Base-by-base conservation (phyloP, 2,888 invertebrate genomes). In the Calliphora vomitoria region DNA sequence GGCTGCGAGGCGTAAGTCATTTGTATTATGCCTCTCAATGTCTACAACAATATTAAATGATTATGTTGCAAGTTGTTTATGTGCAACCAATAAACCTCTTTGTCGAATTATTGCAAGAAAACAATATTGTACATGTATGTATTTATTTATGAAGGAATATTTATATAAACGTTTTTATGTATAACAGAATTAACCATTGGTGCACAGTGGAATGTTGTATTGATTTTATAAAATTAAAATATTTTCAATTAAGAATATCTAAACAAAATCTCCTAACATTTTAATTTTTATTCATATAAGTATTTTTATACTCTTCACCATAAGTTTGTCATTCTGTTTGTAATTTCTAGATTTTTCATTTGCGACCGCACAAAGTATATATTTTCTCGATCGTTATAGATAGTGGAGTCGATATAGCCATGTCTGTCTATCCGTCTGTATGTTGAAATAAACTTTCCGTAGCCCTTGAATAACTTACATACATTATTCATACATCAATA, bases 1-100 rank as follows among this genome's bases (percentile, higher is more conserved):
- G 13, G 41, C 83, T 82, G 78, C 74, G 11, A 87, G 87, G 87
- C 87, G 82, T 85, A 85, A 87, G 87, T 85, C 79, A 75, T 87
- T 82, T 87, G 87, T 87, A 68, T 75, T 69, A 64, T 87, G 82
- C 60, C 87, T 82, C 79, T 76, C 82, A 74, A 75, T 75, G 69
- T 71, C 66, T 84, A 69, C 58, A 87, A 74, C 58, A 75, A 79
- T 81, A 68, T 82, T 66, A 78, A 82, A 76, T 75, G 81, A 82
- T 78, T 78, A 82, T 85, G 81, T 79, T 87, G 87, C 87, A 82
- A 85, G 78, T 75, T 87, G 55, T 71, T 74, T 79, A 75, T 82
- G 72, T 78, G 82, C 75, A 85, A 81, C 75, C 80, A 76, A 80
- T 80, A 80, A 79, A 85, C 85, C 80, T 74, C 80, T 80, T 83